phyloP scores from a whole-genome alignment of 2,888 invertebrate genomes.

The Rhagonycha fulva region DNA sequence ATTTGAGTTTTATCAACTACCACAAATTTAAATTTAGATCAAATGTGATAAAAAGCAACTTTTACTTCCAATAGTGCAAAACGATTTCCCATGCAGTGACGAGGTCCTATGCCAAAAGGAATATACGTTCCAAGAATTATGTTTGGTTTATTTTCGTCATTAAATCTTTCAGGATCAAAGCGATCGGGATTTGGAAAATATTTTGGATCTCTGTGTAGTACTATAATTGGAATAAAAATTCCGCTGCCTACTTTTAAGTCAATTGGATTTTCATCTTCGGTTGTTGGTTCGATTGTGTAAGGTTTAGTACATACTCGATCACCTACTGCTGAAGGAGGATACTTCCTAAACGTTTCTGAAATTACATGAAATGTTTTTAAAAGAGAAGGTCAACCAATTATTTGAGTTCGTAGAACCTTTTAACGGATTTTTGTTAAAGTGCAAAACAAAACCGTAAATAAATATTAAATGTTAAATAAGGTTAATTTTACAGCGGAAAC shows the following conservation, averaged over 20 bases:
- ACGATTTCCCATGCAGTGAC: slow-evolving; percentile 64
- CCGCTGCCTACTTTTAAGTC: slow-evolving; percentile 28
- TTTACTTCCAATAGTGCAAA: slow-evolving; percentile 45
- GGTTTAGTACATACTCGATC: slow-evolving; percentile 38
- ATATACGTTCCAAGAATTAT: slow-evolving; percentile 53
- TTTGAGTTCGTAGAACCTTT: too few relatives aligned
- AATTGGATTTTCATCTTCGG: slow-evolving; percentile 29
- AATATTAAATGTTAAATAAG: too few relatives aligned
- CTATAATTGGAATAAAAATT: slow-evolving; percentile 39
- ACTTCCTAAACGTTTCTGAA: slow-evolving; percentile 41
- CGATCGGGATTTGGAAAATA: slow-evolving; percentile 43
- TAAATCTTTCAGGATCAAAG: slow-evolving; percentile 52
- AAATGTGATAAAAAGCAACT: slow-evolving; percentile 37
- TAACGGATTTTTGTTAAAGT: too few relatives aligned
- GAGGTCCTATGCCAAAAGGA: slow-evolving; percentile 58
- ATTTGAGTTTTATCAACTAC: slow-evolving; percentile 39
- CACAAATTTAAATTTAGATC: slow-evolving; percentile 40
- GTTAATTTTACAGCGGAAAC: too few relatives aligned
- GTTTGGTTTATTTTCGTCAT: slow-evolving; percentile 59
- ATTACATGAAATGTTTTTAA: not conserved
- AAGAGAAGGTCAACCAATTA: not conserved
- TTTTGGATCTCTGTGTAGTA: slow-evolving; percentile 42
- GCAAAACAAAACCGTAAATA: too few relatives aligned
- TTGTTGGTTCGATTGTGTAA: slow-evolving; percentile 35
- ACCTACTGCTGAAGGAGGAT: slow-evolving; percentile 36